Evolutionary conservation across 2,888 invertebrate species (phyloP).

Genomic region (Tipula helvola): DNA sequence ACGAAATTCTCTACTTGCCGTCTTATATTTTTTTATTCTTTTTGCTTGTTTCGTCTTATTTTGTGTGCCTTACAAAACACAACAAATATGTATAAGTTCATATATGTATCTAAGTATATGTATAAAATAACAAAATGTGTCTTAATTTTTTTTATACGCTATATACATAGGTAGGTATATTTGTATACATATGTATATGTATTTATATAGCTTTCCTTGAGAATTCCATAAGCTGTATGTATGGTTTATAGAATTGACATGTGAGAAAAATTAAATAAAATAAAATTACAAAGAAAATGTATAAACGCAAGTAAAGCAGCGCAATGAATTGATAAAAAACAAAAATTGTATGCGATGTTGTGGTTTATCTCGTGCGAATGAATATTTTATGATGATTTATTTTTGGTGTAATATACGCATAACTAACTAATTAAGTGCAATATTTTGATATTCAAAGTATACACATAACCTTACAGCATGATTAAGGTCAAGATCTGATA

Average conservation of each 20-base stretch:
- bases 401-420: background rate
- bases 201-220: background rate
- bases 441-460: background rate
- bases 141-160: background rate
- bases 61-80: background rate
- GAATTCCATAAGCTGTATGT: background rate
- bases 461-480: background rate
- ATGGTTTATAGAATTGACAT: slow-evolving; percentile 4
- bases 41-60: background rate
- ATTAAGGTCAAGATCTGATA: background rate
- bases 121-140: background rate
- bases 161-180: background rate
- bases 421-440: background rate
- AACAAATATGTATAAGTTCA: background rate
- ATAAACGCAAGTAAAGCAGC: background rate
- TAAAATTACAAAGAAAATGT: background rate
- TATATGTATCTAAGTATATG: background rate
- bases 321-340: background rate
- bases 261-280: slow-evolving; percentile 4
- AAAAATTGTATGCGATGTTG: background rate
- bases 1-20: background rate
- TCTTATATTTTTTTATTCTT: background rate
- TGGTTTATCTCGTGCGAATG: background rate
- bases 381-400: background rate
- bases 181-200: background rate